A percentile compares a stretch with the other conserved stretches of the same genome.
These are phyloP conservation scores for Andrena marginata DNA, from an alignment of 2,888 invertebrate genomes.

Conservation along the genomic window DNA sequence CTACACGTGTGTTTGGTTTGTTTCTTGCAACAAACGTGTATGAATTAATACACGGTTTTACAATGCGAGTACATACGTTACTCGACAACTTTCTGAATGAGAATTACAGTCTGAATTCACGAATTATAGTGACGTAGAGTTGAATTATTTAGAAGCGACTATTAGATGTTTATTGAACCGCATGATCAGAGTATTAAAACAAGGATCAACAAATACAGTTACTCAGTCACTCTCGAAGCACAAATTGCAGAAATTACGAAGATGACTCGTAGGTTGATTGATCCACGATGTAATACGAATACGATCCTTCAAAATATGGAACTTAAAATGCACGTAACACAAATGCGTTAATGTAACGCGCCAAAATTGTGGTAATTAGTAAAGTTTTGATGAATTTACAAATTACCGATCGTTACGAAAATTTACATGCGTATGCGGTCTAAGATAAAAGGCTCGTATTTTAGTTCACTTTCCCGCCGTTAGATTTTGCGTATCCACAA, in stretches of 20 bases:
- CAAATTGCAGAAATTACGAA: not conserved
- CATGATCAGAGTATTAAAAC: not conserved
- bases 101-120: not conserved
- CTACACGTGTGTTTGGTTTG: not conserved
- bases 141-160: constrained; percentile 17
- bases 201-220: constrained; percentile 5
- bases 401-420: not conserved
- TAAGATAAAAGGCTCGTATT: too few relatives aligned
- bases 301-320: not conserved
- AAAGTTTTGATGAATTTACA: constrained; percentile 20
- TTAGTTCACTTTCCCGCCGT: too few relatives aligned
- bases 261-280: constrained; percentile 2
- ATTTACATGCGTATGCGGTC: too few relatives aligned
- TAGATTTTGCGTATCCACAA: too few relatives aligned
- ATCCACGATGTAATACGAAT: not conserved
- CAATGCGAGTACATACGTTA: not conserved
- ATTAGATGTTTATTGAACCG: not conserved
- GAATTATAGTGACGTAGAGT: not conserved
- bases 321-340: not conserved
- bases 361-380: not conserved
- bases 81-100: not conserved
- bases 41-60: not conserved
- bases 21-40: not conserved
- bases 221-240: constrained; percentile 2
- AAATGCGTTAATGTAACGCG: not conserved